These are phyloP conservation scores for Tethya wilhelma DNA, from an alignment of 37 sponge, comb jelly and placozoan species.

Conservation along the genomic window DNA sequence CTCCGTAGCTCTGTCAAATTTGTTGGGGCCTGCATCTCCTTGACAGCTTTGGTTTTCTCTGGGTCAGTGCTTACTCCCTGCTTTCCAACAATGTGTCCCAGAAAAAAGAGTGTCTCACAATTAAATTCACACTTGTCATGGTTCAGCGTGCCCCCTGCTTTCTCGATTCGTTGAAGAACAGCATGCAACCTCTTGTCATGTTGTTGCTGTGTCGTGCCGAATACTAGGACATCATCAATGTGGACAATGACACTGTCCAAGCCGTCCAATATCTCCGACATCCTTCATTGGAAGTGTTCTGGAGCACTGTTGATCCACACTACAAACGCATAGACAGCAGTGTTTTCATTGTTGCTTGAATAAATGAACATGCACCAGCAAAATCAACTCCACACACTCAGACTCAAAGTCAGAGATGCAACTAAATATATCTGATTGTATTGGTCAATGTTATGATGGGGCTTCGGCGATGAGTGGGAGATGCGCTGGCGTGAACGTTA, in stretches of 20 bases:
- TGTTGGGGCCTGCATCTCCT: slow-evolving; percentile 24
- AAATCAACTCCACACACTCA: no score
- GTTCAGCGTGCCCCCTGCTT: slow-evolving; percentile 41
- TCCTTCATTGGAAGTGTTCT: slow-evolving; percentile 44
- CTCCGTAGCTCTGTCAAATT: slow-evolving; percentile 21
- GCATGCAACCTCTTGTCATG: slow-evolving; percentile 30
- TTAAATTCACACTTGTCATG: slow-evolving; percentile 47
- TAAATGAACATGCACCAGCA: no score
- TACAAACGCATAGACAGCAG: no score
- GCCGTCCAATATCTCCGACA: slow-evolving; percentile 37
- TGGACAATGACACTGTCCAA: slow-evolving; percentile 29
- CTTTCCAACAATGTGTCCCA: slow-evolving; percentile 42
- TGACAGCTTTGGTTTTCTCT: slow-evolving; percentile 43
- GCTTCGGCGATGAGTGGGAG: no score
- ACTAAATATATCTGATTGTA: no score
- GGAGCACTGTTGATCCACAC: slow-evolving; percentile 37
- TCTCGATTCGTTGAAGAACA: slow-evolving; percentile 38
- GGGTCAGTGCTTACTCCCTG: slow-evolving; percentile 48
- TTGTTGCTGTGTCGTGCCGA: slow-evolving; percentile 31
- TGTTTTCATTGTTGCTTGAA: no score
- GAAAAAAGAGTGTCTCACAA: slow-evolving; percentile 4
- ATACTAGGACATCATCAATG: slow-evolving; percentile 57
- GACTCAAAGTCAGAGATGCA: no score
- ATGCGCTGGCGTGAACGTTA: no score
- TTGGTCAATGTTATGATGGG: no score